Evolutionary conservation across 2,888 invertebrate genomes (phyloP).

Genomic region (Urechis unicinctus): DNA sequence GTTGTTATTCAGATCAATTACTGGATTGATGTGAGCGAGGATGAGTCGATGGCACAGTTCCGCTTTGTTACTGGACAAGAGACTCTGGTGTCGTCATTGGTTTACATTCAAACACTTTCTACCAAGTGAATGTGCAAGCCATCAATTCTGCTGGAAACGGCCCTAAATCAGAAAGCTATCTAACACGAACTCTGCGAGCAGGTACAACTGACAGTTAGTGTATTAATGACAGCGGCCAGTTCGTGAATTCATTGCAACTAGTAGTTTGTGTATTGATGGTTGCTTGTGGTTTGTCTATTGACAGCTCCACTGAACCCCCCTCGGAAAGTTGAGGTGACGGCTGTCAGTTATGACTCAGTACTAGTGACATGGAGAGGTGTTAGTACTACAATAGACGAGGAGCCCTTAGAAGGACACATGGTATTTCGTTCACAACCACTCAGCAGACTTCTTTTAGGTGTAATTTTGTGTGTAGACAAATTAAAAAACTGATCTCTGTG

Average conservation of each 20-base stretch:
- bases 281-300: background rate
- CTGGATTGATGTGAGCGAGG: conserved; percentile 20
- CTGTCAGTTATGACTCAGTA: conserved; percentile 78
- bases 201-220: too few species aligned
- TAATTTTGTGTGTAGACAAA: background rate
- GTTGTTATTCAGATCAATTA: conserved; percentile 18
- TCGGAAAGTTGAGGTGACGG: conserved; percentile 78
- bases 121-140: conserved; percentile 79
- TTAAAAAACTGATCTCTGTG: too few species aligned
- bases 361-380: conserved; percentile 90
- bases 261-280: background rate
- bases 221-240: background rate
- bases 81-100: conserved; percentile 89
- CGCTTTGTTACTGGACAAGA: conserved; percentile 53
- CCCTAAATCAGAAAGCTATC: conserved; percentile 83
- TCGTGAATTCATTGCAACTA: too few species aligned
- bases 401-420: conserved; percentile 89
- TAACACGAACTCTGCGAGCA: conserved; percentile 53
- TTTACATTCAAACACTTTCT: conserved; percentile 84
- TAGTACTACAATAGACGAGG: conserved; percentile 75
- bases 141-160: conserved; percentile 95
- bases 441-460: background rate
- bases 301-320: conserved; percentile 88
- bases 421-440: conserved; percentile 50
- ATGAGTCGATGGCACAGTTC: conserved; percentile 22